These are phyloP conservation scores for Dasyornis broadbenti DNA, from an alignment of 2,113 vertebrate species.

Conservation along the genomic window DNA sequence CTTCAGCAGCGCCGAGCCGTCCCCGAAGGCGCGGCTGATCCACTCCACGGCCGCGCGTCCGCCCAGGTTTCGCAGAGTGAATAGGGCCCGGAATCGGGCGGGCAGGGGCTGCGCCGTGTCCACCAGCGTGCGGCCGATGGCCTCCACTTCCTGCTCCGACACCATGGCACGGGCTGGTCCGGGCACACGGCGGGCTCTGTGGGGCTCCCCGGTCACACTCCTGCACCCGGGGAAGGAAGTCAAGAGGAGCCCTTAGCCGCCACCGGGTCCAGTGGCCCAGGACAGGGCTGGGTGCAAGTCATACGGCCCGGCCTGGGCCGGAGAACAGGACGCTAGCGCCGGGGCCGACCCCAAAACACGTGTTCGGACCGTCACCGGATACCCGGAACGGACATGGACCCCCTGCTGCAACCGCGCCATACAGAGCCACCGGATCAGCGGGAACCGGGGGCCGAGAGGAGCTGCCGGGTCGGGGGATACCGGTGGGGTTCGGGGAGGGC, in stretches of 20 bases:
- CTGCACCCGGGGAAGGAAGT: background rate
- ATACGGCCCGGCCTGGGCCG: background rate
- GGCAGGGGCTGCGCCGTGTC: conserved; percentile 74
- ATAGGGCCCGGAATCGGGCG: conserved; percentile 88
- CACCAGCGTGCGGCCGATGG: conserved; percentile 76
- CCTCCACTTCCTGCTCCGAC: conserved; percentile 66
- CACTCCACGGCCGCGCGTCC: conserved; percentile 79
- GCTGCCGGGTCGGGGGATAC: too few species aligned
- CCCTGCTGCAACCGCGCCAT: rapidly evolving
- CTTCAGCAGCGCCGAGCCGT: conserved; percentile 87
- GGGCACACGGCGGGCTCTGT: background rate
- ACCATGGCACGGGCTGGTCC: background rate
- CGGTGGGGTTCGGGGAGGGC: rapidly evolving
- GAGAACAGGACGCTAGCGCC: background rate
- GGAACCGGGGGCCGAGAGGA: background rate
- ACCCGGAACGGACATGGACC: rapidly evolving
- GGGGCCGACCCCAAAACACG: background rate
- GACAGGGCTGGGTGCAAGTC: too few species aligned
- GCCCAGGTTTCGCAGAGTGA: conserved; percentile 87
- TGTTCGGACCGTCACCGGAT: background rate
- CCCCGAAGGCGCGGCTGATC: conserved; percentile 86
- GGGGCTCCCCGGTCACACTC: background rate
- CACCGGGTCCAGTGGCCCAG: too few species aligned
- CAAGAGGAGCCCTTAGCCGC: background rate
- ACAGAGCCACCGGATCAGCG: background rate